These are phyloP conservation scores for Sternotherus odoratus DNA, from an alignment of 2,797 vertebrate species.

Conservation along the genomic window DNA sequence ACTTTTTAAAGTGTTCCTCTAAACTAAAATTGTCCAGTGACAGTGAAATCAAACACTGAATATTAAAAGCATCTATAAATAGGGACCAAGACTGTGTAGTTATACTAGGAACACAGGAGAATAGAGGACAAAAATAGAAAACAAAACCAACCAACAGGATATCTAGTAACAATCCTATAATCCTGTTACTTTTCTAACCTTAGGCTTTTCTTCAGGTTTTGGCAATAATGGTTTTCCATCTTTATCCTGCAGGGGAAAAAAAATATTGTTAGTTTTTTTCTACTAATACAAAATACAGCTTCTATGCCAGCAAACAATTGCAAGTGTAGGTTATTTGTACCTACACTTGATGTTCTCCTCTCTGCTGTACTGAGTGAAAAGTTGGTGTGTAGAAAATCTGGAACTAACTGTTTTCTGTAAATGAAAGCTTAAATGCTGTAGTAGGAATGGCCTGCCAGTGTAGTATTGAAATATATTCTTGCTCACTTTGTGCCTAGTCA, in stretches of 20 bases:
- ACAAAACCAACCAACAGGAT: not conserved
- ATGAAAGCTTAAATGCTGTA: not conserved
- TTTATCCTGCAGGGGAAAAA: conserved; percentile 77
- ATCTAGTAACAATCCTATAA: conserved; percentile 6
- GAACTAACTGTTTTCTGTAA: not conserved
- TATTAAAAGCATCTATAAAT: not conserved
- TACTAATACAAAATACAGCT: not conserved
- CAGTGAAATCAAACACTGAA: not conserved
- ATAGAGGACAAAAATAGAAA: not conserved
- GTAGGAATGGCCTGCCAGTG: too few species aligned
- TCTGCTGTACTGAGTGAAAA: not conserved
- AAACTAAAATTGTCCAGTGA: not conserved
- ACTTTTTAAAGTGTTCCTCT: not conserved
- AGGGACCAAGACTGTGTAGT: not conserved
- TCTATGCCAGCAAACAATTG: not conserved
- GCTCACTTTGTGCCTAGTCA: not conserved
- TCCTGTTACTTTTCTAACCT: conserved; percentile 70
- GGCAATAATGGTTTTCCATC: conserved; percentile 78
- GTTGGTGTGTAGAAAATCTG: not conserved
- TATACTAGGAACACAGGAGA: too few species aligned
- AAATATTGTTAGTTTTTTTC: conserved; percentile 4
- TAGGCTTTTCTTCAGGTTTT: conserved; percentile 78
- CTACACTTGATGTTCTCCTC: too few species aligned
- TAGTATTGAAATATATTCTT: not conserved
- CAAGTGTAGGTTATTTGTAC: not conserved